phyloP scores from a whole-genome alignment of 2,797 vertebrate genomes.

The Gallirallus australis region DNA sequence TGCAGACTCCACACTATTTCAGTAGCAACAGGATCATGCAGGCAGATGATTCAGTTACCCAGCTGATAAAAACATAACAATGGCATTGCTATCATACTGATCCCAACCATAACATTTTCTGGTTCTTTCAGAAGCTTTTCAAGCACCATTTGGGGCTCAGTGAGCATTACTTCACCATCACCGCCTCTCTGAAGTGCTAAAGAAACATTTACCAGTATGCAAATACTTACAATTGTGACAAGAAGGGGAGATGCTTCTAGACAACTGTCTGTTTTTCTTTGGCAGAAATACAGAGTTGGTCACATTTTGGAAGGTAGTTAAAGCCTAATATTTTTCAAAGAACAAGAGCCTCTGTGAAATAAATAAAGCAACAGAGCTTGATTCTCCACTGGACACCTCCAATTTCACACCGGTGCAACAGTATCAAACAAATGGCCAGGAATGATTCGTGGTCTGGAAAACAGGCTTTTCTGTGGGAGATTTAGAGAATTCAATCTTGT shows the following conservation, averaged over 20 bases:
- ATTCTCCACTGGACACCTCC: neutral
- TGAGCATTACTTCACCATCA: neutral
- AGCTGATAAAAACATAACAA: neutral
- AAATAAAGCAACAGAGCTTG: neutral
- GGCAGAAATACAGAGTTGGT: neutral
- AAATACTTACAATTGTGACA: neutral
- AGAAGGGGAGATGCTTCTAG: neutral
- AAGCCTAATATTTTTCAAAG: conserved; percentile 20
- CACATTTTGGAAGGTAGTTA: neutral
- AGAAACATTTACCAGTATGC: neutral
- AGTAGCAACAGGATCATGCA: neutral
- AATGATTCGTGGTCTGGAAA: conserved; percentile 15
- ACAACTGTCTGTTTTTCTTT: neutral
- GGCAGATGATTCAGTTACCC: neutral
- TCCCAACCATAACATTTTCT: neutral
- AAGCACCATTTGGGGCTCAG: neutral
- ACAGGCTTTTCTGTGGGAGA: neutral
- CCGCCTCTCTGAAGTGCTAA: neutral
- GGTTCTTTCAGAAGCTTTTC: neutral
- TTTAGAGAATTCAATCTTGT: conserved; percentile 16
- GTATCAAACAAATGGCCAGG: conserved; percentile 18
- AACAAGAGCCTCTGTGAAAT: neutral
- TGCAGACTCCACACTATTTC: neutral
- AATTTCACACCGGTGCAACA: neutral
- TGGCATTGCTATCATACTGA: neutral